Evolutionary conservation across 2,888 invertebrate genomes (phyloP).

Genomic region (Erynnis tages): DNA sequence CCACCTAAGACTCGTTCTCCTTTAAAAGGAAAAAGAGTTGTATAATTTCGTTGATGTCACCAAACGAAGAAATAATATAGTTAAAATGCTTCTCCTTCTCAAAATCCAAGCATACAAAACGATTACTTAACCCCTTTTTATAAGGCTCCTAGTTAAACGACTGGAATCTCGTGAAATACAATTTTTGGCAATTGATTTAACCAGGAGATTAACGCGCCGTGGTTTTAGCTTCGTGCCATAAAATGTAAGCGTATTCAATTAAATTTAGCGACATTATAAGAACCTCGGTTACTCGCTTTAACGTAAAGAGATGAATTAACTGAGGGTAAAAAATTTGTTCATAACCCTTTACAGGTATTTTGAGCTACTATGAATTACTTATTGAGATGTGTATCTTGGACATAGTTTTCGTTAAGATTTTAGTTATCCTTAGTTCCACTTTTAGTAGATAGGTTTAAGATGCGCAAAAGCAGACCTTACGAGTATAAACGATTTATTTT

Average conservation of each 20-base stretch:
- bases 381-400: too few species aligned
- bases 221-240: conserved; percentile 68
- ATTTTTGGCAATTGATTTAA: conserved; percentile 74
- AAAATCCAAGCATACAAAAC: conserved; percentile 47
- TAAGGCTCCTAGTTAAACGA: conserved; percentile 47
- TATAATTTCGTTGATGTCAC: conserved; percentile 63
- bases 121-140: conserved; percentile 47
- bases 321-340: neutral
- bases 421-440: too few species aligned
- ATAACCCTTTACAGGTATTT: neutral
- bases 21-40: conserved; percentile 40
- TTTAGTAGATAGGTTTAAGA: too few species aligned
- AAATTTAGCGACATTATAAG: conserved; percentile 77
- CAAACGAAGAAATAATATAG: conserved; percentile 75
- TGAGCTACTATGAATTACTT: too few species aligned
- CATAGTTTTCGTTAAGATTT: too few species aligned
- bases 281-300: conserved; percentile 71
- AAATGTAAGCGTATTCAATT: conserved; percentile 80
- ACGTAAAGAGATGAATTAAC: neutral
- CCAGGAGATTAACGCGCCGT: conserved; percentile 70
- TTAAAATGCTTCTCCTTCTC: conserved; percentile 66
- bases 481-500: too few species aligned
- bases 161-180: conserved; percentile 6
- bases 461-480: too few species aligned
- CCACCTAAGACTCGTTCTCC: conserved; percentile 46